Evolutionary conservation across 2,797 vertebrate genomes (phyloP), one percentile per base, ranked within the genome.

Genomic region (Falco biarmicus): DNA sequence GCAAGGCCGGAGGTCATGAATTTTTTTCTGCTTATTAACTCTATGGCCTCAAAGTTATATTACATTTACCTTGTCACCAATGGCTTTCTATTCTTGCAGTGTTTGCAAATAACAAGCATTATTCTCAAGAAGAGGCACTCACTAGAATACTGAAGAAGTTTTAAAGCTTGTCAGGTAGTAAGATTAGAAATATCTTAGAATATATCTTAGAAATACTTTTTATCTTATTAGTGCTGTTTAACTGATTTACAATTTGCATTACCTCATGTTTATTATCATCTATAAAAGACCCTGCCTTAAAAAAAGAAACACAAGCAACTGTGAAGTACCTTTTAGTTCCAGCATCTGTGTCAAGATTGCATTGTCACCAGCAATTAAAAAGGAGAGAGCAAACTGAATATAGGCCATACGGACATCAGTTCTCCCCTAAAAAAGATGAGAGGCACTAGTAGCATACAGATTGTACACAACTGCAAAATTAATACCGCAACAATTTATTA

Each of bases 361-460:
- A 84, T 97, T 98, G 77, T 99, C 99, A 37, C 99, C 99, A 39
- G 98, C 98, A 65, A 99, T 98, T 88, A 99, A 95, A 92, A 99
- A 99, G 48, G 99, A 99, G 59, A 99, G 96, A 9, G 98, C 98
- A 92, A 99, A 99, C 97, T 99, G 99, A 95, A 99, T 98, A 48
- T 99, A 99, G 60, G 99, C 99, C 98, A 99, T 98, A 56, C 99
- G 98, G 50, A 99, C 98, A 50, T 99, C 99, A 15, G 97, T 94
- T 75, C 93, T 97, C 5, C 99, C 99, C 99, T 99, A 78, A 84
- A 64, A 95, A 80, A 88, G 43, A 63, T 10, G 84, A 95, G 86
- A 95, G 34, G 50, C 7, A 28, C 2, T 9, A 17, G 41, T 87
- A 91, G 92, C n/a, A 31, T 4, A 59, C 2, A 26, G 5, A 31